phyloP scores from a whole-genome alignment of 2,113 vertebrate species.

The Tichodroma muraria region DNA sequence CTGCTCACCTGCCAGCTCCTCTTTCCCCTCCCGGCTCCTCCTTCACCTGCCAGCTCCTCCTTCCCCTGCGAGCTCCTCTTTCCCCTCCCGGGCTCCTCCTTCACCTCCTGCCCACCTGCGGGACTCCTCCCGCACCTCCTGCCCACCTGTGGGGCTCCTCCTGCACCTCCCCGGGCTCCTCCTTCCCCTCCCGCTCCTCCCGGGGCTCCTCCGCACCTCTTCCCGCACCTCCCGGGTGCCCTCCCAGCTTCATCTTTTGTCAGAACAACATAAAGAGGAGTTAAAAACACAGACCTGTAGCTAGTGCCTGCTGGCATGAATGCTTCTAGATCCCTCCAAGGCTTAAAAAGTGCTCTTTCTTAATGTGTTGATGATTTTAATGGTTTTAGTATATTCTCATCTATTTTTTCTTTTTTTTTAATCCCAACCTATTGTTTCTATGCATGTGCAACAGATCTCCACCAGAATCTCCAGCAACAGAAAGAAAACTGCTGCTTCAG shows the following conservation, averaged over 20 bases:
- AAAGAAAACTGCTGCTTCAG: neutral
- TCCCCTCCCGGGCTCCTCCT: neutral
- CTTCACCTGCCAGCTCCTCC: no score
- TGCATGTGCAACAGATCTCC: neutral
- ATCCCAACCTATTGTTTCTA: neutral
- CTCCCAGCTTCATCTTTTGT: neutral
- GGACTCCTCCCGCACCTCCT: neutral
- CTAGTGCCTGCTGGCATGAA: neutral
- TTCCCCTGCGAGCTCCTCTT: neutral
- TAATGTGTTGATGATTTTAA: neutral
- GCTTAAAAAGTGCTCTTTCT: neutral
- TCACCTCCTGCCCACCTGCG: no score
- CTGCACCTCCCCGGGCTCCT: neutral
- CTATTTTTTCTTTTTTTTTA: neutral
- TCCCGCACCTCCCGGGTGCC: neutral
- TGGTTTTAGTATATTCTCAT: neutral
- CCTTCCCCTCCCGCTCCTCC: neutral
- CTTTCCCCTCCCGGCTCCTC: no score
- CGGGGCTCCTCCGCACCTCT: neutral
- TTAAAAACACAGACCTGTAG: neutral
- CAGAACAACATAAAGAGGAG: neutral
- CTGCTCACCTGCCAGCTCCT: neutral
- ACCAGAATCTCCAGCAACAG: neutral
- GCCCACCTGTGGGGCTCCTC: no score
- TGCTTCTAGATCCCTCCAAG: neutral